phyloP scores from a whole-genome alignment of 1,140 invertebrate species.

The Drosophila suzukii region DNA sequence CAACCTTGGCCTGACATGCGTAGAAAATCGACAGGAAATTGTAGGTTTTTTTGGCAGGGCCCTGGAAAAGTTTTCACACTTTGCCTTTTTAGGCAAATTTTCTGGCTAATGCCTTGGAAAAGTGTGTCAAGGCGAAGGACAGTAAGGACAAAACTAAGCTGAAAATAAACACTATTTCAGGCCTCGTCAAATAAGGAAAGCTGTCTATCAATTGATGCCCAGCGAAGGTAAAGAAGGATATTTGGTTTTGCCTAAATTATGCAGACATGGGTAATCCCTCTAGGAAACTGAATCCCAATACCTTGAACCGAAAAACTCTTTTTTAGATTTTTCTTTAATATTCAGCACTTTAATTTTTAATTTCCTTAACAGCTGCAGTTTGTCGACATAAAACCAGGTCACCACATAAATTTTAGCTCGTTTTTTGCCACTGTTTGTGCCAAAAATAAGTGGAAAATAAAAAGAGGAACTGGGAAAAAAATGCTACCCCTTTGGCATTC shows the following conservation, averaged over 20 bases:
- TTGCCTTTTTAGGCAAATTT: conserved; percentile 31
- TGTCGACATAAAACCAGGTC: conserved; percentile 46
- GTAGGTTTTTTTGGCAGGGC: not conserved
- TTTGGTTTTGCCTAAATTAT: conserved; percentile 2
- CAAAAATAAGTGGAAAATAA: conserved; percentile 1
- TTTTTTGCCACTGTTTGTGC: conserved; percentile 33
- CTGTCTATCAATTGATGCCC: conserved; percentile 51
- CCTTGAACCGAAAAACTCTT: not conserved
- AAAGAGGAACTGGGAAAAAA: conserved; percentile 8
- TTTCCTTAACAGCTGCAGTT: not conserved
- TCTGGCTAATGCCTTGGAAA: conserved; percentile 20
- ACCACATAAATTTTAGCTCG: conserved; percentile 65
- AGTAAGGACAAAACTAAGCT: conserved; percentile 25
- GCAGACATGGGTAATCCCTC: not conserved
- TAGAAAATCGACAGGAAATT: conserved; percentile 40
- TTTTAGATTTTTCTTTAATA: not conserved
- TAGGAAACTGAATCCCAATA: not conserved
- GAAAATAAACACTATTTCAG: conserved; percentile 65
- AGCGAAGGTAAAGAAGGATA: conserved; percentile 15
- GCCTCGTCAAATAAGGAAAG: conserved; percentile 13
- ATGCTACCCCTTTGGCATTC: conserved; percentile 9
- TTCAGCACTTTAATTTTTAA: too few relatives aligned
- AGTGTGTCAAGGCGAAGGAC: conserved; percentile 61
- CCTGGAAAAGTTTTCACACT: conserved; percentile 36
- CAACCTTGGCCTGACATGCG: conserved; percentile 43